phyloP scores from a whole-genome alignment of 2,113 vertebrate genomes.

The Muntiacus muntjak region DNA sequence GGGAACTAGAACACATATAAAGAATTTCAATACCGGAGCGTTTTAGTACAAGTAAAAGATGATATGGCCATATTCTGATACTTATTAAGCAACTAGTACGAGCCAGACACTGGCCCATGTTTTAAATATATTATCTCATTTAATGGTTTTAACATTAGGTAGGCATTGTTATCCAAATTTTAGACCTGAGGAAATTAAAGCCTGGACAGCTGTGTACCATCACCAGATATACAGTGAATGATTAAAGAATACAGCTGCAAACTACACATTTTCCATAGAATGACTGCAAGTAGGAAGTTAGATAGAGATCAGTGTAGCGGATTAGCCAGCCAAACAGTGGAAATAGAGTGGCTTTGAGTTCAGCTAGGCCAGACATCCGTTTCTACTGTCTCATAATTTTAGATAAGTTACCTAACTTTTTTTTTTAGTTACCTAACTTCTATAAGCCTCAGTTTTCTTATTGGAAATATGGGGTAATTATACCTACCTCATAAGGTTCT shows the following conservation, averaged over 20 bases:
- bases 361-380: background rate
- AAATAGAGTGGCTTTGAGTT: background rate
- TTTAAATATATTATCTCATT: background rate
- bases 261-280: background rate
- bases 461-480: background rate
- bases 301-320: background rate
- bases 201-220: background rate
- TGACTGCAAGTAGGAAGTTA: background rate
- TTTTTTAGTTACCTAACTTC: background rate
- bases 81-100: background rate
- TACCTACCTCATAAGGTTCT: background rate
- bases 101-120: background rate
- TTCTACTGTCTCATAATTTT: background rate
- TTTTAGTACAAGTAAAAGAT: background rate
- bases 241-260: background rate
- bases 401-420: background rate
- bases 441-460: constrained; percentile 1
- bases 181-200: constrained; percentile 1
- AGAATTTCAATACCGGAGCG: background rate
- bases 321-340: background rate
- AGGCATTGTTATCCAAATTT: background rate
- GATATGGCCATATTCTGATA: background rate
- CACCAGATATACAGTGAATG: background rate
- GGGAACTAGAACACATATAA: background rate
- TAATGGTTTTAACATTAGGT: background rate